phyloP scores from a whole-genome alignment of 1,140 invertebrate species.

The Frieseomelitta varia region DNA sequence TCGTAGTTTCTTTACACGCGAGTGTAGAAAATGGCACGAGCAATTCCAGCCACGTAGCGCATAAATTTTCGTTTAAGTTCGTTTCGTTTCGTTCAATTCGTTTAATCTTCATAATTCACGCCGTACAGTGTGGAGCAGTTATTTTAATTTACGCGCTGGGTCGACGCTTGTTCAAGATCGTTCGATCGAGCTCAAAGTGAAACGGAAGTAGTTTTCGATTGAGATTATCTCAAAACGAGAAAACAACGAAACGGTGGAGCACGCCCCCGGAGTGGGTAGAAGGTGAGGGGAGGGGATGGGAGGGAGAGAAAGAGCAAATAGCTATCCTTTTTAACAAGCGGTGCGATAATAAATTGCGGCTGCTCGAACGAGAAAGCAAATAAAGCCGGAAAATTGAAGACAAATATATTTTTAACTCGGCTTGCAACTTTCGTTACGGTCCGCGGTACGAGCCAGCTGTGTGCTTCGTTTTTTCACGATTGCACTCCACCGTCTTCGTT shows the following conservation, averaged over 20 bases:
- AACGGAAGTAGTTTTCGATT: not conserved
- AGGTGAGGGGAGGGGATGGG: no score
- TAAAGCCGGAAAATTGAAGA: slow-evolving; percentile 35
- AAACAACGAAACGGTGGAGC: not conserved
- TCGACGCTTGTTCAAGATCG: no score
- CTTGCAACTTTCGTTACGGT: slow-evolving; percentile 26
- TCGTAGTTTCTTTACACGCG: not conserved
- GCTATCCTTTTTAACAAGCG: slow-evolving; percentile 11
- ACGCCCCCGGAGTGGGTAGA: no score
- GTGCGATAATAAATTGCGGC: slow-evolving; percentile 22
- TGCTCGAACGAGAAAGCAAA: slow-evolving; percentile 5
- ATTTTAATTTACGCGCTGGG: not conserved
- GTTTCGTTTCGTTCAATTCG: no score
- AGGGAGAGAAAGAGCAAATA: slow-evolving; percentile 11
- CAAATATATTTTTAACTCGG: slow-evolving; percentile 47
- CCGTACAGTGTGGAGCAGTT: no score
- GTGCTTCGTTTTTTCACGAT: not conserved
- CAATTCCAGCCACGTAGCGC: not conserved
- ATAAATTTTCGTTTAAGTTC: not conserved
- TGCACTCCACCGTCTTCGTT: not conserved
- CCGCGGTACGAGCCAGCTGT: no score
- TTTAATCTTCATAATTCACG: not conserved
- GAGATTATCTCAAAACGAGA: not conserved
- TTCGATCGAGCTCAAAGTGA: not conserved
- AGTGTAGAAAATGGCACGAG: not conserved